Evolutionary conservation across 1,140 invertebrate genomes (phyloP), one percentile per base, ranked within the genome.

Genomic region (Caerostris extrusa): DNA sequence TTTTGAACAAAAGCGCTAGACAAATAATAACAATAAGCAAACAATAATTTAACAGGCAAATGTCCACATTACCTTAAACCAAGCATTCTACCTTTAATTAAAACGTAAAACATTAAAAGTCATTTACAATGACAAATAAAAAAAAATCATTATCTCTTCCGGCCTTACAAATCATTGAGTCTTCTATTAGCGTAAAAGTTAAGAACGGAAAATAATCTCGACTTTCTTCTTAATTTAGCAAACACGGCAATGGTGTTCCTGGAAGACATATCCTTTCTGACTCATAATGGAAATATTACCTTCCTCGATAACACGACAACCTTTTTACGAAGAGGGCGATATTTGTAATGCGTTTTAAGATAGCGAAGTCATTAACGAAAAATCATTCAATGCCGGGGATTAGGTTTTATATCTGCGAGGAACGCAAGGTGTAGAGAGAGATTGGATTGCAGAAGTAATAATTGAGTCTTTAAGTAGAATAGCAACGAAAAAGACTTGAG

Each of bases 251-350:
- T 17, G 6, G 14, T 17, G 14, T n/a, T 67, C n/a, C 61, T 67
- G 12, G 61, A 67, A 67, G 61, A 67, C 61, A n/a, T 14, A n/a
- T n/a, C n/a, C 34, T 34, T 34, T 34, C 34, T 34, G 34, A 34
- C 34, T 67, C 61, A 17, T 67, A 67, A 67, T 67, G 61, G 61
- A 67, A 67, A 67, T n/a, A 67, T 67, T 67, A 67, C 61, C 61
- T 17, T 67, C 61, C 2, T n/a, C 4, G 61, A 14, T 14, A n/a
- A 67, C 14, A n/a, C n/a, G 17, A 17, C 61, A 17, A 12, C 17
- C 7, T 34, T 34, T 34, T 0, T 34, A 34, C 34, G 34, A 2
- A 12, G n/a, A 67, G 61, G 61, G 5, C 61, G 61, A 67, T 67
- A 67, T 67, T 67, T 67, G 61, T 67, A 17, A 67, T 17, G 61